Evolutionary conservation across 2,888 invertebrate species (phyloP), one percentile per base, ranked within the genome.

Genomic region (Cheilosia grossa): DNA sequence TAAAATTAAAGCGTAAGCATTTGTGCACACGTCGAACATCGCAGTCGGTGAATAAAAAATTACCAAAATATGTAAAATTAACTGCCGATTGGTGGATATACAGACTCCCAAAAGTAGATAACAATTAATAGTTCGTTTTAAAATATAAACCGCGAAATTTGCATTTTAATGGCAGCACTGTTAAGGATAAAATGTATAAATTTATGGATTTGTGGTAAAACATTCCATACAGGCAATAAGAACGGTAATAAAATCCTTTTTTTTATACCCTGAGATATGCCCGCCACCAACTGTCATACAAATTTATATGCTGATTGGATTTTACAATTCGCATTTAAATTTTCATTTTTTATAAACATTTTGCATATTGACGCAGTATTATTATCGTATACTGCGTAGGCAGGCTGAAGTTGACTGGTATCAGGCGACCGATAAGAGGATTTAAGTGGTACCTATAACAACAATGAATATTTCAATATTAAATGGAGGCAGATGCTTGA

Each of bases 261-360:
- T 27, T 17, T 40, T 56, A 6, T 51, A 5, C 44, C 47, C 19
- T 13, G 21, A n/a, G 27, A 30, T 27, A 24, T 53, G 53, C 24
- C 15, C 30, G 51, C 53, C 42, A 54, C 59, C 59, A 53, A 63
- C 27, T 58, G 21, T 17, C 27, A 51, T 51, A 53, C 49, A 53
- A 75, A 78, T 82, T 82, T 77, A 67, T 72, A 82, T 77, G 66
- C 72, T 73, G 72, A 78, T 82, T 78, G 72, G 72, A 66, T 73
- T 82, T 73, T 59, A 72, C 72, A 72, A 82, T 73, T 82, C 78
- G 47, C 37, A 27, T 63, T 53, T 63, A 58, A 82, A 77, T 64
- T 40, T 64, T 19, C 51, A 81, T 67, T 53, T 54, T 24, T 1
- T 9, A 44, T 63, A 40, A 10, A 30, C 51, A 75, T 67, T 53